Evolutionary conservation across 2,888 invertebrate species (phyloP), one percentile per base, ranked within the genome.

Genomic region (Ennomos erosarius): DNA sequence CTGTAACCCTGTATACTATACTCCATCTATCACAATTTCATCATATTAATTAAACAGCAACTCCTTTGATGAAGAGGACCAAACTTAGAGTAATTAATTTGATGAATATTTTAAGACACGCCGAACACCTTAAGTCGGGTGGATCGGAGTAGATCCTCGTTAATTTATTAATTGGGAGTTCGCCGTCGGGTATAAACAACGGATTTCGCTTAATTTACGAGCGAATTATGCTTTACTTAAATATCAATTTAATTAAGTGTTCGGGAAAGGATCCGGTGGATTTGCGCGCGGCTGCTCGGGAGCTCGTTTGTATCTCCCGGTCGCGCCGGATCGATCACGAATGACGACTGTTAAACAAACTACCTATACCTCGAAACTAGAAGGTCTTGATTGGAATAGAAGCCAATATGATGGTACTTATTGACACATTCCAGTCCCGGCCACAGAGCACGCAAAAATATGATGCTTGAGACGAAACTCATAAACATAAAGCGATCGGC

Each of bases 181-280:
- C 83, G 80, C 86, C 82, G 81, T 77, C 73, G 75, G 69, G 84
- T 87, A 90, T 91, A 90, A 91, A 92, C 90, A 92, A 91, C 83
- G 85, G 81, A 88, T 90, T 89, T 88, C 84, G 82, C 88, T 90
- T 91, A 92, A 91, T 90, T 90, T 90, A 92, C 90, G 90, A 90
- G 87, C 85, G 82, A 91, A 91, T 92, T 91, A 90, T 91, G 87
- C 90, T 90, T 89, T 88, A 88, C 90, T 91, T 91, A 90, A 91
- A 92, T 92, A 91, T 91, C 91, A 92, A 92, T 92, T 92, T 92
- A 91, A 90, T 91, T 92, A 90, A 91, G 88, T 88, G 85, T 87
- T 88, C 81, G 81, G 78, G 78, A 60, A 81, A 68, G 82, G 82
- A 83, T 89, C 84, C 79, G 76, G 70, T 56, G 87, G 88, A 85